Base-by-base conservation (phyloP, 2,888 invertebrate genomes). In the Temnothorax unifasciatus region DNA sequence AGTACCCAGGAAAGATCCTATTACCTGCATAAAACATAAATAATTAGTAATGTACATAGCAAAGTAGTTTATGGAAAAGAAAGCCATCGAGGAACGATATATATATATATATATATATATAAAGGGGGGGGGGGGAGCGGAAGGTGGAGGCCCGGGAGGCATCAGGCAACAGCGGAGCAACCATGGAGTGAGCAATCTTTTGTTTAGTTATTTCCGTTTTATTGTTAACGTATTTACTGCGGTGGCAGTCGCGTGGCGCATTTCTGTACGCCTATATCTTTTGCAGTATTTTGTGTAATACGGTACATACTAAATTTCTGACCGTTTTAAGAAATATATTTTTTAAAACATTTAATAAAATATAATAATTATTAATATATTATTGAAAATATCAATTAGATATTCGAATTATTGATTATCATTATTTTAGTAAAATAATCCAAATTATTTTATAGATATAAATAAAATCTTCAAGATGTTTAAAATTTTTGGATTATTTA, bases 151-250 rank as follows among this genome's bases (percentile, higher is more conserved):
- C 8, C 15, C 44, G 44, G 6, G 44, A n/a, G 38, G 15, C 63
- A n/a, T 41, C 63, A 25, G 44, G 44, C 66, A 21, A 44, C 64
- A 41, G 41, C 64, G 41, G 15, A 15, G 41, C 13, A 66, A 47
- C 4, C 15, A 4, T 29, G 9, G 66, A 25, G 66, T 66, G 44
- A 44, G 41, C n/a, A 6, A 66, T 44, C 44, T 44, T 44, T 64
- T 44, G 18, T 66, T 66, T 66, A 66, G 15, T 66, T 41, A 44
- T 44, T 66, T 66, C 25, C 25, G 25, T 47, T 25, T 66, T 47
- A 25, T 66, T 47, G 44, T 66, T 47, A 3, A 47, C 18, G 9
- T 44, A 8, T 66, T 44, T 25, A 8, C 8, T 25, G 8, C 44
- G 18, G 66, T 25, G 66, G 41, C 2, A 13, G 38, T 64, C n/a